Base-by-base conservation (phyloP, 2,113 vertebrate species). In the Syngnathus typhle region DNA sequence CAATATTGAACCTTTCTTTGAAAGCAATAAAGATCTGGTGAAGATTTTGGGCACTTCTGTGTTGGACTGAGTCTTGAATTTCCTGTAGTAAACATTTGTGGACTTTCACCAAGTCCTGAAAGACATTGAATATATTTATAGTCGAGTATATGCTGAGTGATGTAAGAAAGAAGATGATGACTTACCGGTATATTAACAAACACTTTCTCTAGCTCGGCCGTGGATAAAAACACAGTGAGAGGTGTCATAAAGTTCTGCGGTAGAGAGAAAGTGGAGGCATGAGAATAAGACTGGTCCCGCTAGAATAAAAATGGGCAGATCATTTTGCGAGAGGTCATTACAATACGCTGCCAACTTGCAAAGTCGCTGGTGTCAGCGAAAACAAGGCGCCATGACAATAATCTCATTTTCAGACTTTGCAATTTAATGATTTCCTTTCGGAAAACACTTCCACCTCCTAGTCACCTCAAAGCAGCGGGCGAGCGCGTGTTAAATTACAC, bases 111-210 rank as follows among this genome's bases (percentile, higher is more conserved):
- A 98, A 90, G 18, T 98, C 96, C 96, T 99, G 86, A 72, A 90
- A 88, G 68, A 87, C 55, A 32, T 32, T 32, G 27, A 32, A 32
- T 32, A 32, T 32, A 32, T 32, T 32, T 32, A 32, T 32, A 55
- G 23, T 52, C 51, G 21, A n/a, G 19, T 12, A 51, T 27, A 51
- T 8, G 2, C 6, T 15, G 46, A 2, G 41, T 2, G 0, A 12
- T 11, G n/a, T 52, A 52, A 21, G 49, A 19, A 52, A 55, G 12
- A 55, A 18, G 15, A 6, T 2, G 4, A 11, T 18, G 56, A 91
- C 95, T 94, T 86, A 99, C 96, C 73, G 94, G 89, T 87, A 99
- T 94, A 88, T 99, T 98, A 85, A 98, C 93, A 89, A 99, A 99
- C 79, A 99, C 91, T 27, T 88, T 93, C 68, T 95, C 93, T 76